phyloP scores from a whole-genome alignment of 2,113 vertebrate genomes.

The Esox niger region DNA sequence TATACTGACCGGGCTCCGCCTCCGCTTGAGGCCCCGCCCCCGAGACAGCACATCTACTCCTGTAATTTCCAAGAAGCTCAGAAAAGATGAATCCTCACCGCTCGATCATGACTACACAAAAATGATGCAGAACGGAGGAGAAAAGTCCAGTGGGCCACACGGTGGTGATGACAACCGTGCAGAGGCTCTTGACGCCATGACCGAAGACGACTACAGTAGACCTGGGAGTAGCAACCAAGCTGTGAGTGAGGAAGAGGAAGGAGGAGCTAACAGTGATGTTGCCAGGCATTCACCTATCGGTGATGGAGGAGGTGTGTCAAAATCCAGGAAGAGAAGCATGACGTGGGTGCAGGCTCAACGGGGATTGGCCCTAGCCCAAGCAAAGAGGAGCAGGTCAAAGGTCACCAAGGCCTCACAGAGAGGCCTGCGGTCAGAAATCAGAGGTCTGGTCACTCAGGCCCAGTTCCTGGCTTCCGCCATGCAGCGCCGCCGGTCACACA shows the following conservation, averaged over 20 bases:
- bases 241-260: background rate
- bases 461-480: background rate
- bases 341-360: no score
- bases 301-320: background rate
- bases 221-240: constrained; percentile 11
- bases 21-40: constrained; percentile 32
- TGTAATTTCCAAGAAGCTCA: constrained; percentile 7
- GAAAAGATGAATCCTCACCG: background rate
- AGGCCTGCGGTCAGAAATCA: no score
- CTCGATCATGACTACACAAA: background rate
- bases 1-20: constrained; percentile 25
- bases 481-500: background rate
- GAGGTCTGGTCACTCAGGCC: background rate
- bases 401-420: no score
- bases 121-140: background rate
- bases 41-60: background rate
- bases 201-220: background rate
- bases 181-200: constrained; percentile 3
- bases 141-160: background rate
- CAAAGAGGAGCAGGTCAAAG: no score
- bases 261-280: background rate
- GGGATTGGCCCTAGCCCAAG: background rate
- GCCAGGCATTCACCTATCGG: background rate
- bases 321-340: background rate
- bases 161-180: background rate